Conservation (phyloP, 2,113 vertebrate species). For the Colistium nudipinnis region DNA sequence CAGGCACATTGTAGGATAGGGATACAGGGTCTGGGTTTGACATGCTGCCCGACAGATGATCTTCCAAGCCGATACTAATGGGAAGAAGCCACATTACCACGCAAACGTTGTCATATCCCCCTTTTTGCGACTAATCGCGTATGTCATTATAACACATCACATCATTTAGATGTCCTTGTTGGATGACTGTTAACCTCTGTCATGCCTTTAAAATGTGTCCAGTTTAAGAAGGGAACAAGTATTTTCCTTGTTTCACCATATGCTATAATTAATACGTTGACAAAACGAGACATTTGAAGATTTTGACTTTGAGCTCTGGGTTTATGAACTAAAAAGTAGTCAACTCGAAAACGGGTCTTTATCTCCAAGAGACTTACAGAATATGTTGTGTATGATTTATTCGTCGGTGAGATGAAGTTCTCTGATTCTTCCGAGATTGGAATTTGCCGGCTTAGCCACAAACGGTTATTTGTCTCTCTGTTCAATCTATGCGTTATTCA, state of each 20-base stretch:
- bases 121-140: not conserved
- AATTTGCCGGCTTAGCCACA: not conserved
- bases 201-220: no score
- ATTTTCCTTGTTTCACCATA: no score
- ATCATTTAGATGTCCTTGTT: not conserved
- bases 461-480: not conserved
- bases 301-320: no score
- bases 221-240: no score
- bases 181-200: no score
- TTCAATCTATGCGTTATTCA: not conserved
- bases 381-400: not conserved
- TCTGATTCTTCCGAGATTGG: not conserved
- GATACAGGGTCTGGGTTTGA: no score
- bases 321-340: no score
- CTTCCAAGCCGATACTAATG: slow-evolving; percentile 11
- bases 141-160: not conserved
- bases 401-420: not conserved
- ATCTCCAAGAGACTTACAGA: not conserved
- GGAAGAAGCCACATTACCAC: not conserved
- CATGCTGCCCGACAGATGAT: no score
- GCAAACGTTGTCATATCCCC: not conserved
- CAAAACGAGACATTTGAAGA: no score
- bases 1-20: no score
- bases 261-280: no score
- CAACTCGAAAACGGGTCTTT: not conserved